Evolutionary conservation across 1,140 invertebrate genomes (phyloP).

Genomic region (Drosophila ananassae): DNA sequence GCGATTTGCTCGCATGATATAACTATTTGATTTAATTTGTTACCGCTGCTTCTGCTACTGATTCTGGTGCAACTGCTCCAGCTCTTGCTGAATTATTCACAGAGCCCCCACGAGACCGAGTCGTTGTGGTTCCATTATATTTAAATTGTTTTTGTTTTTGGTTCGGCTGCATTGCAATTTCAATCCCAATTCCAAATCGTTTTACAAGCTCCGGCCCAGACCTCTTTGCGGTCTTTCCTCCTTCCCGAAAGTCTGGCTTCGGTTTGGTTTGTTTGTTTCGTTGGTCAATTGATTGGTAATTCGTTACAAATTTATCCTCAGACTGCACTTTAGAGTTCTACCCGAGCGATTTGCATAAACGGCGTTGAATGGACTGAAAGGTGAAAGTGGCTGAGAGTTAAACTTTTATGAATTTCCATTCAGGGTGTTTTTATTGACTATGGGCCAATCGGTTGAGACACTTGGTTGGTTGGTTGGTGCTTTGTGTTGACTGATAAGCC

Average conservation of each 20-base stretch:
- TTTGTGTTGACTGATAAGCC: constrained; percentile 40
- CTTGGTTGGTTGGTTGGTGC: constrained; percentile 8
- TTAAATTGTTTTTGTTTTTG: constrained; percentile 77
- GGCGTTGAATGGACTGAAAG: constrained; percentile 16
- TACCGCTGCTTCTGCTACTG: constrained; percentile 4
- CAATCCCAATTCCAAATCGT: constrained; percentile 64
- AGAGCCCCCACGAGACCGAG: constrained; percentile 22
- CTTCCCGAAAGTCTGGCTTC: constrained; percentile 26
- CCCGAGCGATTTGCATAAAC: constrained; percentile 52
- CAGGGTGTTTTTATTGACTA: constrained; percentile 24
- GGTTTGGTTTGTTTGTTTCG: constrained; percentile 51
- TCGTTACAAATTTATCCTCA: constrained; percentile 60
- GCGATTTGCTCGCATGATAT: constrained; percentile 81
- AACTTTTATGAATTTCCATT: constrained; percentile 57
- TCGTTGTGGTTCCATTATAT: constrained; percentile 69
- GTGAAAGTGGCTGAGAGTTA: constrained; percentile 40
- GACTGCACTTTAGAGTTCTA: constrained; percentile 29
- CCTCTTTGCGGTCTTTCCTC: constrained; percentile 28
- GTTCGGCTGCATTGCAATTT: constrained; percentile 68
- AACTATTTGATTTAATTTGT: constrained; percentile 82
- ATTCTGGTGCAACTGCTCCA: constrained; percentile 4
- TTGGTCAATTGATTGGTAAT: constrained; percentile 70
- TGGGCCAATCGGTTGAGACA: constrained; percentile 34
- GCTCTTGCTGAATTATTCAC: constrained; percentile 63
- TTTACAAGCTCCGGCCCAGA: constrained; percentile 43